Base-by-base conservation (phyloP, 2,113 vertebrate genomes). In the Cacatua alba region DNA sequence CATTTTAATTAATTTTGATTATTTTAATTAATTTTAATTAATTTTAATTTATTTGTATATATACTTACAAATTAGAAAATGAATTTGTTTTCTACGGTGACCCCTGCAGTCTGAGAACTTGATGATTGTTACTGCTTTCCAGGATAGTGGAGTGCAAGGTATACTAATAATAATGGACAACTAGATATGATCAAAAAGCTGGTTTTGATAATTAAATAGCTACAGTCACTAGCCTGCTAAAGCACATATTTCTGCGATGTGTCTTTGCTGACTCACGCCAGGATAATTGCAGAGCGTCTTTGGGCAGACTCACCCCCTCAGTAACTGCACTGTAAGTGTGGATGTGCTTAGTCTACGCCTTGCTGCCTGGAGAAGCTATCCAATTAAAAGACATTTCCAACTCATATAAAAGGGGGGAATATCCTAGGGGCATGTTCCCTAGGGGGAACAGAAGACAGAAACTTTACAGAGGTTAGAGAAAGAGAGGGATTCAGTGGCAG, bases 141-240 rank as follows among this genome's bases (percentile, higher is more conserved):
- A 62, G 35, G 15, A 23, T 4, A 82, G 23, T 4, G 24, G 24
- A 90, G 70, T 13, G 3, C 0, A 0, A 62, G 33, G 17, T 44
- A 39, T 74, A 28, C 37, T 59, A 41, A 49, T 4, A 86, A 24
- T 31, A 81, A 77, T 4, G 35, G 41, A 48, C 23, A 81, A 49
- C 2, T 21, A 43, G 19, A 25, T 59, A 74, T n/a, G 17, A 84
- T 26, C 4, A 35, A 49, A 92, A 82, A 35, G 7, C 18, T 82
- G 35, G 5, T 14, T 86, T 77, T 79, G 25, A 82, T 37, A 80
- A 91, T 65, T 53, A 46, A 71, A 81, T 35, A 84, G 16, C 39
- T 88, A 51, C 18, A 26, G 21, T 41, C n/a, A 59, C 17, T 23
- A 88, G 52, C 19, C 53, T 78, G 46, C 46, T 81, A 69, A 90